These are phyloP conservation scores for Mixornis gularis DNA, from an alignment of 2,113 vertebrate species.

Conservation along the genomic window DNA sequence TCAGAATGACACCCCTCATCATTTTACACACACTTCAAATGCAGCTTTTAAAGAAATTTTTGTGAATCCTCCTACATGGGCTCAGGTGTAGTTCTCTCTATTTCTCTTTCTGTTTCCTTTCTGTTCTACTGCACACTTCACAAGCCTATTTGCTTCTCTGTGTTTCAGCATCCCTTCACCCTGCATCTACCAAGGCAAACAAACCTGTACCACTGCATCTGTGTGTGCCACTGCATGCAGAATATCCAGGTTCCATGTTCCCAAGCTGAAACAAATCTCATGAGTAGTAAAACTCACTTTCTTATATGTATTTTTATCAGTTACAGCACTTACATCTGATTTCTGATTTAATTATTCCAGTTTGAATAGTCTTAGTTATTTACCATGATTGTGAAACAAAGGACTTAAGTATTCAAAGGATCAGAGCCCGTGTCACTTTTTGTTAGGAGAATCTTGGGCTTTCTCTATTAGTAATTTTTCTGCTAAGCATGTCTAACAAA, in stretches of 20 bases:
- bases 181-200: background rate
- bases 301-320: background rate
- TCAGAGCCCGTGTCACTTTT: background rate
- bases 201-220: fast-evolving
- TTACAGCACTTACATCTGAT: background rate
- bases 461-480: background rate
- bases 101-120: background rate
- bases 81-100: background rate
- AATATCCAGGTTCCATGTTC: background rate
- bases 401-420: background rate
- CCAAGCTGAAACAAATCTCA: background rate
- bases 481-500: background rate
- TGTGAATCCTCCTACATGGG: background rate
- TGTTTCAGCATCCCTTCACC: background rate
- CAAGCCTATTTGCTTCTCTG: background rate
- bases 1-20: background rate
- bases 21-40: constrained; percentile 10
- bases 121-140: background rate
- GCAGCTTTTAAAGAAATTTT: background rate
- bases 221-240: background rate
- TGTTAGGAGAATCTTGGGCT: background rate
- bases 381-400: background rate
- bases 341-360: background rate
- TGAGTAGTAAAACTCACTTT: background rate
- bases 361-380: background rate